Base-by-base conservation (phyloP, 2,113 vertebrate genomes). In the Pseudorectes ferrugineus region DNA sequence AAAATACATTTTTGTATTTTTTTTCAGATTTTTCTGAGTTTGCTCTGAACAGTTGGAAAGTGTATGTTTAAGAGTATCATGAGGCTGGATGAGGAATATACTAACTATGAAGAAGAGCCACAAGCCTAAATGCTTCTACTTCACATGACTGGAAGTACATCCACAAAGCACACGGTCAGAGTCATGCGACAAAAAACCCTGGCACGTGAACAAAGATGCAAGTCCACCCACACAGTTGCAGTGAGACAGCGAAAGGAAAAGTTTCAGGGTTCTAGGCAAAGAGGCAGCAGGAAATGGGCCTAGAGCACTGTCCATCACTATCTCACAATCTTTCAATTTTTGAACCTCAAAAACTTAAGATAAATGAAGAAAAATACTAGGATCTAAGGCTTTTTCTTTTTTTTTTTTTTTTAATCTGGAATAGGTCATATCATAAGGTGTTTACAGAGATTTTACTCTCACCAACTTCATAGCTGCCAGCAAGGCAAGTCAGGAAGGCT, bases 401-500 rank as follows among this genome's bases (percentile, higher is more conserved):
- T 26, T 15, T 19, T 35, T 16, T 7, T 10, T n/a, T 24, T 74
- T 48, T 0, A 21, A 46, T n/a, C 29, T 51, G 14, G 22, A 61
- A 46, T 9, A 68, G 46, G 16, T 18, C 20, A 29, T 24, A n/a
- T 12, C 0, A 0, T 25, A 74, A 71, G 8, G n/a, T n/a, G 43
- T 74, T 89, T 40, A 86, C 2, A 7, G 48, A 71, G 51, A 74
- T 67, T 71, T 35, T 67, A 80, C 19, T n/a, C 18, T 71, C 26
- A 29, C 8, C n/a, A 35, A 22, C 51, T 74, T 74, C 61, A 86
- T 0, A 63, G 61, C 46, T 20, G 21, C n/a, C 38, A 83, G 51
- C 3, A 3, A 89, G 23, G 26, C 46, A 80, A 57, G 33, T 76
- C 84, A 94, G 84, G 89, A 92, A 94, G 48, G 55, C 57, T 67